Conservation (phyloP, 2,113 vertebrate genomes). For the Hippocampus barbouri region DNA sequence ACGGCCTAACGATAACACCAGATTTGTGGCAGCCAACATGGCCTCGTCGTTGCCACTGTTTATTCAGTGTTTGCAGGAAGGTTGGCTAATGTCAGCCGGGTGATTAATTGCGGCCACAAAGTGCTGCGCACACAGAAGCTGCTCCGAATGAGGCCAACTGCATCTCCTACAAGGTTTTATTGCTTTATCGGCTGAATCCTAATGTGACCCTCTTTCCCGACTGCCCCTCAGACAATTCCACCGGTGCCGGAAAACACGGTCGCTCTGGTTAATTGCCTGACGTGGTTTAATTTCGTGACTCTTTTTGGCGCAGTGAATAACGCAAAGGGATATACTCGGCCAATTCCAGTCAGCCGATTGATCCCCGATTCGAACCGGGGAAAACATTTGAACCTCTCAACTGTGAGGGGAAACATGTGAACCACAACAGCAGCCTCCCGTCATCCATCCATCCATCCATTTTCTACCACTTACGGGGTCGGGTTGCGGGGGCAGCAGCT, state of each 20-base stretch:
- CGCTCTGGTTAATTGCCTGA: slow-evolving; percentile 33
- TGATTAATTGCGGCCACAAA: slow-evolving; percentile 69
- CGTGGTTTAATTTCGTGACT: slow-evolving; percentile 5
- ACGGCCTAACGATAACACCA: slow-evolving; percentile 30
- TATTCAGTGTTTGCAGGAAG: slow-evolving; percentile 50
- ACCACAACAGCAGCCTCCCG: not conserved
- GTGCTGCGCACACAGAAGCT: slow-evolving; percentile 69
- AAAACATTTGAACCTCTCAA: not conserved
- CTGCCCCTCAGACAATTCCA: slow-evolving; percentile 32
- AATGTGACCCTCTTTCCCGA: slow-evolving; percentile 55
- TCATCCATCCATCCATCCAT: no score
- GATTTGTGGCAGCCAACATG: slow-evolving; percentile 24
- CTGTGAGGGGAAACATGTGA: not conserved
- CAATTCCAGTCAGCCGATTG: not conserved
- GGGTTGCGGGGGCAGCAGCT: no score
- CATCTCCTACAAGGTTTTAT: slow-evolving; percentile 64
- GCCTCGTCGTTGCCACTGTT: slow-evolving; percentile 51
- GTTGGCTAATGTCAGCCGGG: slow-evolving; percentile 56
- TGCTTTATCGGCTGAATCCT: slow-evolving; percentile 72
- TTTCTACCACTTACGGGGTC: no score
- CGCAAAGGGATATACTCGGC: not conserved
- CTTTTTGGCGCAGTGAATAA: slow-evolving; percentile 19
- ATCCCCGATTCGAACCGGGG: not conserved
- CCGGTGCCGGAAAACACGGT: slow-evolving; percentile 29
- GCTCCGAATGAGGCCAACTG: slow-evolving; percentile 57